phyloP scores from a whole-genome alignment of 2,888 invertebrate species.

The Leucania comma region DNA sequence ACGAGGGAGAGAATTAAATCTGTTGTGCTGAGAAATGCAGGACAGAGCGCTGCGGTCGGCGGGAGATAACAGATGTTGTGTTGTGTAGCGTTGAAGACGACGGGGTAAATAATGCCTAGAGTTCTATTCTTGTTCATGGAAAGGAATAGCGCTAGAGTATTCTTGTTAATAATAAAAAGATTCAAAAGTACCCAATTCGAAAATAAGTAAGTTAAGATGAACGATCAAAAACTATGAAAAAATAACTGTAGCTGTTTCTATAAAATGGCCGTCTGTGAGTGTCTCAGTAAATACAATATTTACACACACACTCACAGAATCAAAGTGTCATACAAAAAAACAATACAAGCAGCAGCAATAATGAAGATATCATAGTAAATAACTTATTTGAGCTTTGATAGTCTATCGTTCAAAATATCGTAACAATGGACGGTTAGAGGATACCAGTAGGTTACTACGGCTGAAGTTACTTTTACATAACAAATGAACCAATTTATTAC shows the following conservation, averaged over 20 bases:
- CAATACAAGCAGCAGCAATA: too few relatives aligned
- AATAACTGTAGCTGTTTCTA: background rate
- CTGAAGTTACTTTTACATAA: too few relatives aligned
- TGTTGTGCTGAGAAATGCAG: conserved; percentile 36
- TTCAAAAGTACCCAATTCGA: background rate
- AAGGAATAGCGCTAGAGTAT: background rate
- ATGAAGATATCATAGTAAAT: too few relatives aligned
- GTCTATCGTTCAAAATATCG: too few relatives aligned
- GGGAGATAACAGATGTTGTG: conserved; percentile 2
- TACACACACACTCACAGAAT: too few relatives aligned
- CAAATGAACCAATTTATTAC: too few relatives aligned
- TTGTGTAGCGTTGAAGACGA: background rate
- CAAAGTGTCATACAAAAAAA: too few relatives aligned
- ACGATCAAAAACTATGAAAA: background rate
- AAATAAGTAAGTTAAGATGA: background rate
- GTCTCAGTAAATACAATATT: too few relatives aligned
- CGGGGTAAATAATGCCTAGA: background rate
- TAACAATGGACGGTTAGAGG: too few relatives aligned
- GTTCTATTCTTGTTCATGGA: background rate
- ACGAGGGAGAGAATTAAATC: conserved; percentile 47
- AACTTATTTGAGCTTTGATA: too few relatives aligned
- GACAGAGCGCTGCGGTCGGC: conserved; percentile 2
- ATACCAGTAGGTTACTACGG: too few relatives aligned
- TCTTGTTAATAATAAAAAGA: background rate
- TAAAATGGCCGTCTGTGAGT: too few relatives aligned